Evolutionary conservation across 92 coral and sea anemone species (phyloP).

Genomic region (Hydrozoanthus gracilis): DNA sequence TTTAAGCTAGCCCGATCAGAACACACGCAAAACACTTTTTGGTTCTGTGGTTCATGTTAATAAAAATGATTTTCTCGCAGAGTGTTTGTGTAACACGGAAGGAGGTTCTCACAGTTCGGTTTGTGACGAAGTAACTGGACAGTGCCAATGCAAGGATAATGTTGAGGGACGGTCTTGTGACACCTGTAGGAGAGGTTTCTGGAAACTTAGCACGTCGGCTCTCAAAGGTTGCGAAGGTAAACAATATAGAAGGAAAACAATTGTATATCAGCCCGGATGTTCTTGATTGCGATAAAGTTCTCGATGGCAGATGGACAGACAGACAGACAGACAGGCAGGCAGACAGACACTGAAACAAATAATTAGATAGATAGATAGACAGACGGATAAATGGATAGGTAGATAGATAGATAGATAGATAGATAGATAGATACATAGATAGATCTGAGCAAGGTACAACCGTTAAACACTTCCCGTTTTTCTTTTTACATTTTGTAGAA

Average conservation of each 20-base stretch:
- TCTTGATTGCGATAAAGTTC: too few relatives aligned
- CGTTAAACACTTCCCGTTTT: too few relatives aligned
- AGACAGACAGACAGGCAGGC: too few relatives aligned
- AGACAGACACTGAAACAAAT: too few relatives aligned
- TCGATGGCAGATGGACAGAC: too few relatives aligned
- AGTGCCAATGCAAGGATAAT: slow-evolving; percentile 82
- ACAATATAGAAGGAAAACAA: background rate
- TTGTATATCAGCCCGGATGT: background rate
- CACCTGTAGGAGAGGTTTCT: slow-evolving; percentile 71
- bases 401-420: too few relatives aligned
- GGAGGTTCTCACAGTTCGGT: slow-evolving; percentile 71
- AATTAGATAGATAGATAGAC: too few relatives aligned
- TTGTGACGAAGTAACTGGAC: slow-evolving; percentile 82
- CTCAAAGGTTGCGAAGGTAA: slow-evolving; percentile 89
- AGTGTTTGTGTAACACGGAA: slow-evolving; percentile 78
- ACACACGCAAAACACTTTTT: too few relatives aligned
- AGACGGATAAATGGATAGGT: too few relatives aligned
- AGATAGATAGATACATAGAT: too few relatives aligned
- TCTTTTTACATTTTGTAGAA: background rate
- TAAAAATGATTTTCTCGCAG: slow-evolving; percentile 39
- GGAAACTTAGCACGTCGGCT: slow-evolving; percentile 74
- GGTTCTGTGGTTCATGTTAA: too few relatives aligned
- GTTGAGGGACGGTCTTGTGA: slow-evolving; percentile 88
- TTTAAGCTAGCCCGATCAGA: too few relatives aligned
- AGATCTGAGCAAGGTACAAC: background rate